Evolutionary conservation across 1,140 invertebrate genomes (phyloP), one percentile per base, ranked within the genome.

Genomic region (Bombus affinis): DNA sequence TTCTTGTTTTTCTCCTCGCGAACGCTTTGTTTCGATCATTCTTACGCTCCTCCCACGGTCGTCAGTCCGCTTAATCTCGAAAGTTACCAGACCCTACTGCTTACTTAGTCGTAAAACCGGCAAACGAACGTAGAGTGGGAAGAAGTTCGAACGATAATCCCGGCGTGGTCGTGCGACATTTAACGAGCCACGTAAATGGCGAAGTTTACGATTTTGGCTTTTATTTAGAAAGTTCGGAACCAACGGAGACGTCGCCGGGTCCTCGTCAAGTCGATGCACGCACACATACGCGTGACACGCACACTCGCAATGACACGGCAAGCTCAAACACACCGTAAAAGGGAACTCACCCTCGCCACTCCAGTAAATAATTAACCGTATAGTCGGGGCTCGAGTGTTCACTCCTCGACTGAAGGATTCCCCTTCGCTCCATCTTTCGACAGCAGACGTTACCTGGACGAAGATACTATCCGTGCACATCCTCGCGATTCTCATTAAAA

Each of bases 311-410:
- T 42, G n/a, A 28, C 78, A 37, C 15, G 6, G 37, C 70, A 71
- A 68, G 59, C 53, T 70, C 44, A 32, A 68, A 81, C 84, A 81
- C 84, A 85, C 44, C 75, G 53, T 83, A 66, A 86, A 82, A 83
- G 89, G 75, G 78, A 89, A 53, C 65, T 72, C 74, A 68, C 71
- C 75, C 78, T 70, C 75, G 79, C 59, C 71, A 65, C 84, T 87
- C 62, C 83, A 62, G 82, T 90, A 90, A 89, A 89, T 89, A 90
- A 89, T 90, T 85, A 83, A 81, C 79, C 78, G 79, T 86, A 86
- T 85, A 85, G 78, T 53, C 59, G 62, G 84, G 66, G 39, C 73
- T 81, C 37, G 73, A 83, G 81, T 72, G 71, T 86, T 84, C 81
- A 57, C 81, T 89, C 77, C 85, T 87, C 81, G 82, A 76, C 65